These are phyloP conservation scores for Otocyon megalotis DNA, from an alignment of 2,113 vertebrate species.

Conservation along the genomic window DNA sequence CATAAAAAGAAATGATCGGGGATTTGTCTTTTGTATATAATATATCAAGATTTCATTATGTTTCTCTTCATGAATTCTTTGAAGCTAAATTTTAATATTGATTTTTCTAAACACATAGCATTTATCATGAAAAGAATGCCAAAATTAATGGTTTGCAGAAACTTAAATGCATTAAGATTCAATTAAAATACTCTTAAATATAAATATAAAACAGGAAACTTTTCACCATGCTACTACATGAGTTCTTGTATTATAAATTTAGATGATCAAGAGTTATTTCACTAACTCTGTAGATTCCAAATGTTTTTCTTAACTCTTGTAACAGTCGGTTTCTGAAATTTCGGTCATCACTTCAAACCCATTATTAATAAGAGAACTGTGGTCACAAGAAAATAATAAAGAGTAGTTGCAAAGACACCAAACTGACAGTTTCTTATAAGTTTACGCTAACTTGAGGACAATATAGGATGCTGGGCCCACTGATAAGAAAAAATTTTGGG, in stretches of 20 bases:
- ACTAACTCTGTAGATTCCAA: conserved; percentile 34
- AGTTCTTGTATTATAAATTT: conserved; percentile 22
- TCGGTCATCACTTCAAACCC: not conserved
- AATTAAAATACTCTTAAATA: conserved; percentile 79
- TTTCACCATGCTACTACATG: conserved; percentile 45
- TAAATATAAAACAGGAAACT: conserved; percentile 83
- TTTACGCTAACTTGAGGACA: not conserved
- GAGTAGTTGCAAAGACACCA: not conserved
- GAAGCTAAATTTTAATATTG: conserved; percentile 71
- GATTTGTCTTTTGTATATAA: conserved; percentile 65
- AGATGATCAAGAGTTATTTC: conserved; percentile 57
- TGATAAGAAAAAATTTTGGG: not conserved
- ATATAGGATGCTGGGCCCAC: not conserved
- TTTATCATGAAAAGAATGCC: conserved; percentile 81
- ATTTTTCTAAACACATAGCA: conserved; percentile 61
- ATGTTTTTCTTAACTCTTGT: conserved; percentile 32
- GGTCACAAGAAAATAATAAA: conserved; percentile 28
- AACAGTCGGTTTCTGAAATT: conserved; percentile 1
- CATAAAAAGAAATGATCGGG: conserved; percentile 85
- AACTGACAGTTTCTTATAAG: not conserved
- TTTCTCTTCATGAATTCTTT: conserved; percentile 73
- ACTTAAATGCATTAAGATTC: conserved; percentile 61
- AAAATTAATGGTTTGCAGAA: conserved; percentile 76
- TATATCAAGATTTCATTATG: conserved; percentile 71
- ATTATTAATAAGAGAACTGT: conserved; percentile 26